Percentiles rank a stretch among this genome's conserved stretches.
Evolutionary conservation across 2,888 invertebrate species (phyloP).

Genomic region (Leistus spinibarbis): DNA sequence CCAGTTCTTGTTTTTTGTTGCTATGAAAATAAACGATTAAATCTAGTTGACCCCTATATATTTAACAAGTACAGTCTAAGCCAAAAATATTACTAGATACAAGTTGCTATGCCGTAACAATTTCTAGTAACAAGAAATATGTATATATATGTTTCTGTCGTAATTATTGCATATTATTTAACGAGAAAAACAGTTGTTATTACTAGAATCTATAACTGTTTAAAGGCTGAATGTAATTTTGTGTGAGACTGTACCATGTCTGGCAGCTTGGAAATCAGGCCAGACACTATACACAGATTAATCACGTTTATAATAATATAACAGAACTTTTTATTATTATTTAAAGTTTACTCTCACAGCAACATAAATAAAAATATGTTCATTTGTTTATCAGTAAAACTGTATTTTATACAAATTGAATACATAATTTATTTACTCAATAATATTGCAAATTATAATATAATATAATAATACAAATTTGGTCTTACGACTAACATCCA

Average conservation of each 20-base stretch:
- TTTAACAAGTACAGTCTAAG: background rate
- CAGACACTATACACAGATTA: slow-evolving; percentile 20
- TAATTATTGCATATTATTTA: background rate
- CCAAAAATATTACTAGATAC: background rate
- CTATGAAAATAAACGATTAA: background rate
- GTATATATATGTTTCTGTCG: too few relatives aligned
- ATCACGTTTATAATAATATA: slow-evolving; percentile 26
- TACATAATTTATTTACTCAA: too few relatives aligned
- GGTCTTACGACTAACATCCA: too few relatives aligned
- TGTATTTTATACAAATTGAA: too few relatives aligned
- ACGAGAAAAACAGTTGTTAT: too few relatives aligned
- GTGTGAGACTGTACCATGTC: slow-evolving; percentile 14
- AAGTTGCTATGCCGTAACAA: too few relatives aligned
- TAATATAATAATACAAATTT: too few relatives aligned
- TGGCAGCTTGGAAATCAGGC: slow-evolving; percentile 30
- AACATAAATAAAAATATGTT: too few relatives aligned
- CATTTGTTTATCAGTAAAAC: too few relatives aligned
- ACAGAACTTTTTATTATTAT: background rate
- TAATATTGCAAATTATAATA: too few relatives aligned
- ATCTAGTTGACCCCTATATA: background rate
- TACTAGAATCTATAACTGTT: background rate
- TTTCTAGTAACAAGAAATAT: too few relatives aligned
- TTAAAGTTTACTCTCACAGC: background rate
- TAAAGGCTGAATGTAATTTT: background rate
- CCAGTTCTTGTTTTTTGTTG: too few relatives aligned